Base-by-base conservation (phyloP, 2,797 vertebrate species). In the Huso huso region DNA sequence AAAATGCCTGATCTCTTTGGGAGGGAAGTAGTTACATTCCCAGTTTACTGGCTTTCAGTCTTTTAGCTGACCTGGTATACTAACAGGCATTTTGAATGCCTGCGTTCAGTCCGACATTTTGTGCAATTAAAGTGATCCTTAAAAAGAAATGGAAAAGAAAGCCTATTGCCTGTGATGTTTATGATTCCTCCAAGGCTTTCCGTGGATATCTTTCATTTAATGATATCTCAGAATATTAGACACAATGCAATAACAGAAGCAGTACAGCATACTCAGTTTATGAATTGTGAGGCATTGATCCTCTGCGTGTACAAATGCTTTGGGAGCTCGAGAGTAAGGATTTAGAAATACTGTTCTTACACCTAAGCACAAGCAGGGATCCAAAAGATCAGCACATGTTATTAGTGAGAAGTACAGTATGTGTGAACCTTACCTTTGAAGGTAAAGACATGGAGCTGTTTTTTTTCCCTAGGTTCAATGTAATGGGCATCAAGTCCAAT, bases 341-440 rank as follows among this genome's bases (percentile, higher is more conserved):
- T 18, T 18, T 18, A 18, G 59, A 6, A 61, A 23, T 6, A 10
- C 76, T 82, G 77, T 66, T 81, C 77, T 77, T 77, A 63, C 73
- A 79, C 77, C 69, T 78, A 72, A 66, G 1, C 15, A 1, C 15
- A 18, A 18, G 15, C 15, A 18, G 15, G 23, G 23, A 37, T 37
- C 23, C 4, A 37, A 37, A 37, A 37, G 23, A 37, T 37, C 15
- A 37, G 23, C 23, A 37, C 23, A 4, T 37, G 23, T 37, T 37
- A 37, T 37, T 37, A 3, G 23, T 2, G 23, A 37, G 23, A 37
- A 37, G 23, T 37, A 37, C 23, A 37, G 23, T 37, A 37, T 37
- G 23, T 37, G 23, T 37, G 23, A 37, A 4, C 23, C 2, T 37
- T 37, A 37, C 2, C 2, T 2, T 37, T 37, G 23, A 37, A 37